phyloP scores from a whole-genome alignment of 2,113 vertebrate genomes.

The Cyanoramphus novaezelandiae region DNA sequence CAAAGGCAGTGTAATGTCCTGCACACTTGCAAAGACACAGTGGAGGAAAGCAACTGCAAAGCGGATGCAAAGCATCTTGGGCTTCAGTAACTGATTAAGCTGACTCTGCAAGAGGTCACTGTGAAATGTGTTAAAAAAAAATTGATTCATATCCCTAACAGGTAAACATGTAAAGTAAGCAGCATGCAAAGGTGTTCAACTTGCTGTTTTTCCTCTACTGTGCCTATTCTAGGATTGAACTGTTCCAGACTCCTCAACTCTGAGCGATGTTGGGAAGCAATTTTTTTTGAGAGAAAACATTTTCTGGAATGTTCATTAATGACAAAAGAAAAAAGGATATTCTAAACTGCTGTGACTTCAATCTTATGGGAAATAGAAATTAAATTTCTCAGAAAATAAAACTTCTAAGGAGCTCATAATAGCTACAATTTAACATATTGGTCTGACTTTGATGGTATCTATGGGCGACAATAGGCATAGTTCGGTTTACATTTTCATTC shows the following conservation, averaged over 20 bases:
- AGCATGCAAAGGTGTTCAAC: neutral
- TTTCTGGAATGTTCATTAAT: neutral
- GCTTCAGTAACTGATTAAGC: neutral
- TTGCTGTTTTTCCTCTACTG: neutral
- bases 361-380: neutral
- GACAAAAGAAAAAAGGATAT: neutral
- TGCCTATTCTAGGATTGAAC: neutral
- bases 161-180: accelerated
- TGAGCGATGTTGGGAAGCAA: neutral
- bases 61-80: neutral
- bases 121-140: neutral
- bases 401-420: neutral
- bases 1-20: neutral
- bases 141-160: neutral
- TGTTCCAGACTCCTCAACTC: neutral
- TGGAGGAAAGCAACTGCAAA: neutral
- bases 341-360: neutral
- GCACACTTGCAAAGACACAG: neutral
- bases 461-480: neutral
- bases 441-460: neutral
- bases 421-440: neutral
- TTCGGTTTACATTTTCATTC: neutral
- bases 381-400: neutral
- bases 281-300: neutral
- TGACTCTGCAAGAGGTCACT: neutral